Percentiles rank a stretch among this genome's conserved stretches.
phyloP scores from a whole-genome alignment of 2,888 invertebrate species.

The Sarcophaga subvicina region DNA sequence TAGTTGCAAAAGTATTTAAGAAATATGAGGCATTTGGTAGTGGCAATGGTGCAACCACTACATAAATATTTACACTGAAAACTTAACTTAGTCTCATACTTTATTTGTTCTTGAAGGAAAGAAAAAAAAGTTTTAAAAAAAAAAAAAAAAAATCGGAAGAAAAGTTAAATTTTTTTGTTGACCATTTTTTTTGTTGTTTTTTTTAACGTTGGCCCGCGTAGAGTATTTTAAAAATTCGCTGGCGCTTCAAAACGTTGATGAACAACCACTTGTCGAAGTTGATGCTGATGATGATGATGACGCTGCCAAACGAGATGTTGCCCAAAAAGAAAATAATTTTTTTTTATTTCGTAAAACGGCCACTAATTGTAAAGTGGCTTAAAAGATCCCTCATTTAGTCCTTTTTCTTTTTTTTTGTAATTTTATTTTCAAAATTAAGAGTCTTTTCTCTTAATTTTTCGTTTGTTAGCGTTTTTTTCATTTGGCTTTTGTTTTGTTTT shows the following conservation, averaged over 20 bases:
- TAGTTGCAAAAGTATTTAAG: slow-evolving; percentile 3
- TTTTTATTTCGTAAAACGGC: neutral
- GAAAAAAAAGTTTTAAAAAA: neutral
- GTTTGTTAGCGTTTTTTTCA: slow-evolving; percentile 13
- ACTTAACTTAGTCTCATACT: neutral
- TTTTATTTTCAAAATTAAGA: slow-evolving; percentile 27
- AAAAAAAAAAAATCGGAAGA: neutral
- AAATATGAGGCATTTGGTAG: neutral
- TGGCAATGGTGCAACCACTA: neutral
- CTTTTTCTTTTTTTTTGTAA: slow-evolving; percentile 20
- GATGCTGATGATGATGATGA: neutral
- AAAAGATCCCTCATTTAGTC: slow-evolving; percentile 25
- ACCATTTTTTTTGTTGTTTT: slow-evolving; percentile 22
- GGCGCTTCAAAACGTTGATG: slow-evolving; percentile 16
- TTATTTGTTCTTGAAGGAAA: neutral
- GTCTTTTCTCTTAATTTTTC: slow-evolving; percentile 22
- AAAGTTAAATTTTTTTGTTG: neutral
- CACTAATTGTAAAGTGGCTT: slow-evolving; percentile 43
- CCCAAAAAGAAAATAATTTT: neutral
- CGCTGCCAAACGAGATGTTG: neutral
- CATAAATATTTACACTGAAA: slow-evolving; percentile 33
- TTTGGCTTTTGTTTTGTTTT: slow-evolving; percentile 5
- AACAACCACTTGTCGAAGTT: slow-evolving; percentile 34
- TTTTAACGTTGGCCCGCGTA: slow-evolving; percentile 3
- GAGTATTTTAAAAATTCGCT: slow-evolving; percentile 12